A percentile compares a stretch with the other conserved stretches of the same genome.
Conservation (phyloP, 2,888 invertebrate genomes). For the Ischnus inquisitorius region DNA sequence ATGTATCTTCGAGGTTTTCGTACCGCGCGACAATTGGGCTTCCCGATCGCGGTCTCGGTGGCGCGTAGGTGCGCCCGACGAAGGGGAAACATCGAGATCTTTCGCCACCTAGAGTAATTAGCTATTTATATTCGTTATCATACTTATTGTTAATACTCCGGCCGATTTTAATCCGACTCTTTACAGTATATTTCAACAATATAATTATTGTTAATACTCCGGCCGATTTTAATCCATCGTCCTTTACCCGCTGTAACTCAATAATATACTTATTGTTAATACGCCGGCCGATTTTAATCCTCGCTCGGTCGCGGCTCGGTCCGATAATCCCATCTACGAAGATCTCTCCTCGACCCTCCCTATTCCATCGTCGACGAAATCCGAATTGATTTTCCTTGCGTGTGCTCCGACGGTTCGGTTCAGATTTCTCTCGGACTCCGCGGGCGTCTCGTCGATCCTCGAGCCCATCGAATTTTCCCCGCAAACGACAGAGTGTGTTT, state of each 20-base stretch:
- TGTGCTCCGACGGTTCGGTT: not conserved
- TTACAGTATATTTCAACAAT: conserved; percentile 18
- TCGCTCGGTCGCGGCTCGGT: not conserved
- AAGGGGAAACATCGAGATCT: not conserved
- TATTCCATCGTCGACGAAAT: not conserved
- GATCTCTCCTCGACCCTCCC: not conserved
- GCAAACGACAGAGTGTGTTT: not conserved
- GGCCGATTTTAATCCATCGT: conserved; percentile 27
- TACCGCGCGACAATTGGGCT: not conserved
- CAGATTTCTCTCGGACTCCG: not conserved
- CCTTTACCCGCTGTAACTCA: conserved; percentile 5
- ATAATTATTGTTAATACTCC: conserved; percentile 24
- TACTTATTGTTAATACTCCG: conserved; percentile 57
- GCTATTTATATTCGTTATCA: conserved; percentile 35
- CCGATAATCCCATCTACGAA: conserved; percentile 10
- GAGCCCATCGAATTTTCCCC: not conserved
- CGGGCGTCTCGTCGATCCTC: conserved; percentile 12
- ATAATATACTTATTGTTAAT: conserved; percentile 51
- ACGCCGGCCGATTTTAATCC: conserved; percentile 62
- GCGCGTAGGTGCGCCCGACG: not conserved
- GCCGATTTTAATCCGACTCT: conserved; percentile 54
- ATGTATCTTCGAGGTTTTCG: not conserved
- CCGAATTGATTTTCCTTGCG: conserved; percentile 8
- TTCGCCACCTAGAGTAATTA: conserved; percentile 11
- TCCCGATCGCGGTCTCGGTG: not conserved